Evolutionary conservation across 2,888 invertebrate species (phyloP).

Genomic region (Fissipunctia ypsillon): DNA sequence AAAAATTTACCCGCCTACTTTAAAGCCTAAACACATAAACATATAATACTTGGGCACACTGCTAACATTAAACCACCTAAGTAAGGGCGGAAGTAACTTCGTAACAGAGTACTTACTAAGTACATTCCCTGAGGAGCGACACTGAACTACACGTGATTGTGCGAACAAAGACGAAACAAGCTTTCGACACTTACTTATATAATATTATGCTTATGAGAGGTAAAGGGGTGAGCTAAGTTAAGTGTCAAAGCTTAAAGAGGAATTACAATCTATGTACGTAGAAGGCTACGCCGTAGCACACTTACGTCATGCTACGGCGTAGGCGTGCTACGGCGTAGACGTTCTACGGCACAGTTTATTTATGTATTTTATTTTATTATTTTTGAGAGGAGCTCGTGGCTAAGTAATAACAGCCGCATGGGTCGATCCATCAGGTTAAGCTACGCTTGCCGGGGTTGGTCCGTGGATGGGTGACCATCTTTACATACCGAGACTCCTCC

Average conservation of each 20-base stretch:
- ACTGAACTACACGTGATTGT: constrained; percentile 41
- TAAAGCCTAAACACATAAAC: constrained; percentile 41
- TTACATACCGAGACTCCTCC: too few species aligned
- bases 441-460: too few species aligned
- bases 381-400: too few species aligned
- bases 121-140: constrained; percentile 41
- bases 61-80: constrained; percentile 44
- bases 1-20: constrained; percentile 2
- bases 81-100: constrained; percentile 60
- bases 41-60: constrained; percentile 29
- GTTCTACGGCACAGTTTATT: background rate
- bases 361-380: too few species aligned
- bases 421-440: too few species aligned
- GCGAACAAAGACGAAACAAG: constrained; percentile 49
- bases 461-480: too few species aligned
- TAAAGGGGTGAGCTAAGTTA: constrained; percentile 31
- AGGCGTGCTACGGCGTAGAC: background rate
- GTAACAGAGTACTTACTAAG: constrained; percentile 48
- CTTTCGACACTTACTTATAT: constrained; percentile 30
- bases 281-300: constrained; percentile 40
- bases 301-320: constrained; percentile 13
- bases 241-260: constrained; percentile 26
- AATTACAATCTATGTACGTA: background rate
- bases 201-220: constrained; percentile 30
- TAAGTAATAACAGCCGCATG: too few species aligned